Evolutionary conservation across 1,140 invertebrate species (phyloP), one percentile per base, ranked within the genome.

Genomic region (Aplysia californica): DNA sequence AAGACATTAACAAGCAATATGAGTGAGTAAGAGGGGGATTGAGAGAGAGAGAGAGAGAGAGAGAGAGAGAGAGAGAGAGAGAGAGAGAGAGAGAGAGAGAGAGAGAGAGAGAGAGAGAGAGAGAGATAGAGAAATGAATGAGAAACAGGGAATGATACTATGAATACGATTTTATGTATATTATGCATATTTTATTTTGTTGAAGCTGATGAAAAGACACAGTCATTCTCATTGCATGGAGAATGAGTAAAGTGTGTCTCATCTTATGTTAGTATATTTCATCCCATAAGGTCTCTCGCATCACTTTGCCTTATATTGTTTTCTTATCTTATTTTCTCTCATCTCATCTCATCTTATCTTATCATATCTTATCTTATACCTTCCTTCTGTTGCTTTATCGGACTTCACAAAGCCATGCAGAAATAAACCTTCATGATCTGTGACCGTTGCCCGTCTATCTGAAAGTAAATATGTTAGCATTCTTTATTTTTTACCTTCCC

Each of bases 41-140:
- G n/a, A n/a, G n/a, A n/a, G n/a, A n/a, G n/a, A n/a, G n/a, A n/a
- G 44, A 55, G 26, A 72, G 41, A 58, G 50, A 72, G 69, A 72
- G 5, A 72, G 44, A 33, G 4, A 56, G 10, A 31, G 26, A 58
- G 5, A 31, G 23, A 72, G 26, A 72, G 29, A 21, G 21, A 61
- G 39, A 10, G 33, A 61, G 55, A 36, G 15, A 36, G 39, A 23
- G 20, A 61, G 36, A 59, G 39, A 73, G 56, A 61, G 71, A 73
- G 29, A 39, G 56, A 73, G 29, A 73, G 39, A 59, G 71, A 55
- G 55, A 35, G 55, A 58, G n/a, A n/a, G n/a, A n/a, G n/a, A n/a
- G n/a, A n/a, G n/a, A n/a, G n/a, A n/a, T n/a, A n/a, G n/a, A n/a
- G 3, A 56, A 56, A 18, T 58, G 39, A 6, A n/a, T 26, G 33